A percentile compares a stretch with the other conserved stretches of the same genome.
Evolutionary conservation across 2,797 vertebrate genomes (phyloP).

Genomic region (Zonotrichia albicollis): DNA sequence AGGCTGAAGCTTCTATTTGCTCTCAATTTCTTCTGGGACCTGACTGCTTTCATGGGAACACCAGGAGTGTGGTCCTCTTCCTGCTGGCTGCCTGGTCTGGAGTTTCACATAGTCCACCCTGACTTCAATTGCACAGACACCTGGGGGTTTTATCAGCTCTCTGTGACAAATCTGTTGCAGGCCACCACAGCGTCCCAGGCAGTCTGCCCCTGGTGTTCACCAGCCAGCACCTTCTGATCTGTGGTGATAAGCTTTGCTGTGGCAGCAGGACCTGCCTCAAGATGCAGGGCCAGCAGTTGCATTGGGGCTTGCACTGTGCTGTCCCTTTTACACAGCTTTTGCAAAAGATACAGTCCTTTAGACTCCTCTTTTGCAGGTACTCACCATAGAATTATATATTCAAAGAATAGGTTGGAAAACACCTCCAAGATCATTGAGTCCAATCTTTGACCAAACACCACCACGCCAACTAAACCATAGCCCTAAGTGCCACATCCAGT

Average conservation of each 20-base stretch:
- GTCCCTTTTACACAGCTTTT: background rate
- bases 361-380: background rate
- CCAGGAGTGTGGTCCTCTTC: background rate
- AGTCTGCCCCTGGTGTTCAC: background rate
- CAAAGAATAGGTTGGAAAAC: background rate
- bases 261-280: background rate
- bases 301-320: background rate
- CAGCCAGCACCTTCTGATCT: background rate
- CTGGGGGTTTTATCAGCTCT: background rate
- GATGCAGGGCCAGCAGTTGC: rapidly evolving
- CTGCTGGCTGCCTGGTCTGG: background rate
- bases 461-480: rapidly evolving
- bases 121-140: background rate
- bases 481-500: background rate
- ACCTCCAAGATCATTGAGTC: background rate
- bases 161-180: background rate
- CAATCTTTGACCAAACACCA: background rate
- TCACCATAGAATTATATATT: background rate
- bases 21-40: background rate
- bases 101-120: background rate
- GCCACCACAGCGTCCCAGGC: background rate
- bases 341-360: background rate
- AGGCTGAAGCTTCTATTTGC: background rate
- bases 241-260: background rate
- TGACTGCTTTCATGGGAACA: background rate